phyloP scores from a whole-genome alignment of 2,113 vertebrate genomes.

The Galemys pyrenaicus region DNA sequence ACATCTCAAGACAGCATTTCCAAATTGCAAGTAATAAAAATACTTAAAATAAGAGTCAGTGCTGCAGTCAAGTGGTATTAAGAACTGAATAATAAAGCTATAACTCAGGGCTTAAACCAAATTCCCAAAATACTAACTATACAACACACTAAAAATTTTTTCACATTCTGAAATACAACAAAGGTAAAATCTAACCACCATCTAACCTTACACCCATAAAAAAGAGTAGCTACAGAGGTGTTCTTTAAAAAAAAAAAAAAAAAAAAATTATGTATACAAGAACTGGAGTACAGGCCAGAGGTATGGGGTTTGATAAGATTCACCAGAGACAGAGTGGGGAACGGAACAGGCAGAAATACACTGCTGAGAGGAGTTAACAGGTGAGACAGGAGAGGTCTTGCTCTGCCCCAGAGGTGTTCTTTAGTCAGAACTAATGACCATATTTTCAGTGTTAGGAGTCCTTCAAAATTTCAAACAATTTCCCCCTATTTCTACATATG shows the following conservation, averaged over 20 bases:
- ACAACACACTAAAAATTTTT: not conserved
- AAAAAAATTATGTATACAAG: too few species aligned
- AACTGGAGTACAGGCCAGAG: too few species aligned
- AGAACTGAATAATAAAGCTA: not conserved
- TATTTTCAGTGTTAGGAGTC: not conserved
- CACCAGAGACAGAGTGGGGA: too few species aligned
- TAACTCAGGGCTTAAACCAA: not conserved
- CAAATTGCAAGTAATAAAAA: not conserved
- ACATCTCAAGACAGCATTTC: not conserved
- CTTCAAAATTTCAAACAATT: not conserved
- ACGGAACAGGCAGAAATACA: too few species aligned
- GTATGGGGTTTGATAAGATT: too few species aligned
- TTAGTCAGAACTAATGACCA: not conserved
- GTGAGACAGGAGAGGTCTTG: too few species aligned
- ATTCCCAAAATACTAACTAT: not conserved
- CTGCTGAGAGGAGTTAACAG: too few species aligned
- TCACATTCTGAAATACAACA: too few species aligned
- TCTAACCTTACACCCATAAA: not conserved
- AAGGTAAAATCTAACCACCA: not conserved
- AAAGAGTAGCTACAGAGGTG: not conserved
- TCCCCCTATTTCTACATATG: not conserved
- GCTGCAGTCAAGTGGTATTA: not conserved
- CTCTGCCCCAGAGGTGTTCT: not conserved
- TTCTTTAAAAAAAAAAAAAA: too few species aligned
- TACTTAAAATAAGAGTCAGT: not conserved